These are phyloP conservation scores for Synergus gifuensis DNA, from an alignment of 2,888 invertebrate genomes.

Conservation along the genomic window DNA sequence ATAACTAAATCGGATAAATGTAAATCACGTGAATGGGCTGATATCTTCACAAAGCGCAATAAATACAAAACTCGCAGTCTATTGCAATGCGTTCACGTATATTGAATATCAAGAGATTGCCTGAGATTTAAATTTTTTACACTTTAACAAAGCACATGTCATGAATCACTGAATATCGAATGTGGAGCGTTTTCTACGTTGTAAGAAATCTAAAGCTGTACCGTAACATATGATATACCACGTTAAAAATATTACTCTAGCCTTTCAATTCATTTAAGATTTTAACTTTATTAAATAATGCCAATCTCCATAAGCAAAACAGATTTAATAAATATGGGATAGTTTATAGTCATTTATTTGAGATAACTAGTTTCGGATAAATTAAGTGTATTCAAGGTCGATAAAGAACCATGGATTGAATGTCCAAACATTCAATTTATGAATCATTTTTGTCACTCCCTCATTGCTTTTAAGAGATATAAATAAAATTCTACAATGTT, in stretches of 20 bases:
- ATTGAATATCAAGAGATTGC: conserved; percentile 1
- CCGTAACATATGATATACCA: too few species aligned
- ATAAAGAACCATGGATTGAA: neutral
- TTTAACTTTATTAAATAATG: too few species aligned
- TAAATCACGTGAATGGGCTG: neutral
- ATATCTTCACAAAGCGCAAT: neutral
- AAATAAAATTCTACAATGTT: too few species aligned
- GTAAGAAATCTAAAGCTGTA: too few species aligned
- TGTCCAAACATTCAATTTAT: too few species aligned
- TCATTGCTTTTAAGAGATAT: too few species aligned
- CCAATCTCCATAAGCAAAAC: too few species aligned
- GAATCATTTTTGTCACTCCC: too few species aligned
- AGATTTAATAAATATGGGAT: neutral
- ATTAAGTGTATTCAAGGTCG: neutral
- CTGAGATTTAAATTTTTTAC: neutral
- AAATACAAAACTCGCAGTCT: conserved; percentile 15
- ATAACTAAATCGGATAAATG: conserved; percentile 8
- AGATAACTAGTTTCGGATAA: neutral
- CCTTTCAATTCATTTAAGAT: too few species aligned
- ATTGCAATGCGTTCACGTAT: neutral
- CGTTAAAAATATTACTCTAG: too few species aligned
- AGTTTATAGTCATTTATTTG: neutral
- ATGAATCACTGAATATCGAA: neutral
- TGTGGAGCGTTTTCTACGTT: too few species aligned
- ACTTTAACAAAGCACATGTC: neutral